Percentiles rank a stretch among this genome's conserved stretches.
These are phyloP conservation scores for Drosophila pegasa DNA, from an alignment of 2,888 invertebrate species.

Conservation along the genomic window DNA sequence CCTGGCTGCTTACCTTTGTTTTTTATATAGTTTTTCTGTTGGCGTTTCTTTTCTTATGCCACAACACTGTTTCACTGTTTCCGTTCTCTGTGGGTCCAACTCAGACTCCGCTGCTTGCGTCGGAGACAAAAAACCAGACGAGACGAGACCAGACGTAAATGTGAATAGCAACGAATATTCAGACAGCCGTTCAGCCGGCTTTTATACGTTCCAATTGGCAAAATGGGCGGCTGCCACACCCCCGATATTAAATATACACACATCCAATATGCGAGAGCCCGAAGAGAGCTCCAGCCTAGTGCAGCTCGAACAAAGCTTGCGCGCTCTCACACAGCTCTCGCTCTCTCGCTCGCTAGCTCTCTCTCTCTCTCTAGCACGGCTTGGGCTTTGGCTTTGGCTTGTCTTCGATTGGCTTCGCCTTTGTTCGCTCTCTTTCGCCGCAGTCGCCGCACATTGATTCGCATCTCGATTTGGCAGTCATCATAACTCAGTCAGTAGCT, in stretches of 20 bases:
- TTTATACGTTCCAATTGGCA: slow-evolving; percentile 80
- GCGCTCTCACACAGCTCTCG: slow-evolving; percentile 24
- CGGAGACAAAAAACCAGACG: slow-evolving; percentile 75
- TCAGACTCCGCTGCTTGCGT: slow-evolving; percentile 68
- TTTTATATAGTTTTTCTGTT: slow-evolving; percentile 9
- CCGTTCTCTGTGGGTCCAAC: slow-evolving; percentile 54
- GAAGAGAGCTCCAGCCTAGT: slow-evolving; percentile 12
- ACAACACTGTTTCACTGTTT: slow-evolving; percentile 37
- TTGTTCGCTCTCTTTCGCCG: slow-evolving; percentile 23
- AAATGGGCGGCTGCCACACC: slow-evolving; percentile 65
- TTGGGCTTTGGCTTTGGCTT: neutral
- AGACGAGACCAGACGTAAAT: slow-evolving; percentile 85
- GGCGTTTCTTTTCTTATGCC: slow-evolving; percentile 46
- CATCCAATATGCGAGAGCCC: slow-evolving; percentile 32
- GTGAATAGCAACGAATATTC: slow-evolving; percentile 83
- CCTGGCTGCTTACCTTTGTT: slow-evolving; percentile 59
- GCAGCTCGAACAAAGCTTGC: slow-evolving; percentile 29
- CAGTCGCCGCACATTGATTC: slow-evolving; percentile 46
- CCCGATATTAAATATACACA: slow-evolving; percentile 46
- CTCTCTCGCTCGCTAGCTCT: neutral
- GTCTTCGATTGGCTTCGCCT: slow-evolving; percentile 10
- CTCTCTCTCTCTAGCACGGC: slow-evolving; percentile 3
- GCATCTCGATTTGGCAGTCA: slow-evolving; percentile 27
- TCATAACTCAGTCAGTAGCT: slow-evolving; percentile 44
- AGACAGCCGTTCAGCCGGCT: slow-evolving; percentile 54